These are phyloP conservation scores for Phaedon cochleariae DNA, from an alignment of 2,888 invertebrate genomes.

Conservation along the genomic window DNA sequence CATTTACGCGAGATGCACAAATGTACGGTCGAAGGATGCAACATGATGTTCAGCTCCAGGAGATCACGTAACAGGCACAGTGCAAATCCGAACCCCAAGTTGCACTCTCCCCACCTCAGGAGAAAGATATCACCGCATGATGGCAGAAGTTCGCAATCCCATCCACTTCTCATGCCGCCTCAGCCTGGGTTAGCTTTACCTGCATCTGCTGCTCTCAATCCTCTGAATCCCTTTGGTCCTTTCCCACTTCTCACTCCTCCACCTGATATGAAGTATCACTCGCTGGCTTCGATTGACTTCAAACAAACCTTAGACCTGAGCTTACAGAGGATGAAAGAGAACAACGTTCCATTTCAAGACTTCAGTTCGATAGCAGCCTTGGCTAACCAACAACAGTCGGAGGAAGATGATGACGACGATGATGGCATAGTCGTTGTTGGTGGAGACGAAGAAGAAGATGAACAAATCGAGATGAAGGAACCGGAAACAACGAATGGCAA, in stretches of 20 bases:
- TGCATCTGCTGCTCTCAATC: constrained; percentile 70
- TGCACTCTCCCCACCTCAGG: constrained; percentile 93
- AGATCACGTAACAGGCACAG: constrained; percentile 95
- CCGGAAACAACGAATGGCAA: constrained; percentile 55
- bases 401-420: constrained; percentile 77
- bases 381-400: constrained; percentile 51
- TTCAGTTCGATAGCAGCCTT: constrained; percentile 49
- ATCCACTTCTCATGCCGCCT: constrained; percentile 81
- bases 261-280: constrained; percentile 72
- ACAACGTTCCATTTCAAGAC: constrained; percentile 53
- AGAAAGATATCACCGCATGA: constrained; percentile 95
- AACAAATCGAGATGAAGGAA: constrained; percentile 55
- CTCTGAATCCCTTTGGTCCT: constrained; percentile 78
- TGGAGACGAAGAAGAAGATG: constrained; percentile 64
- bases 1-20: constrained; percentile 99
- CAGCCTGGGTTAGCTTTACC: constrained; percentile 72
- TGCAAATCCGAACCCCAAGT: constrained; percentile 97
- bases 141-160: constrained; percentile 88
- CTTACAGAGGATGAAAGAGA: constrained; percentile 64
- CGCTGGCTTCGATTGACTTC: constrained; percentile 68
- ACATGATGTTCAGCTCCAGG: constrained; percentile 99
- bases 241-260: constrained; percentile 80
- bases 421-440: constrained; percentile 82
- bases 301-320: constrained; percentile 72
- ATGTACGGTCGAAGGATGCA: constrained; percentile 98